These are phyloP conservation scores for Periophthalmodon schlosseri DNA, from an alignment of 2,113 vertebrate species.

Conservation along the genomic window DNA sequence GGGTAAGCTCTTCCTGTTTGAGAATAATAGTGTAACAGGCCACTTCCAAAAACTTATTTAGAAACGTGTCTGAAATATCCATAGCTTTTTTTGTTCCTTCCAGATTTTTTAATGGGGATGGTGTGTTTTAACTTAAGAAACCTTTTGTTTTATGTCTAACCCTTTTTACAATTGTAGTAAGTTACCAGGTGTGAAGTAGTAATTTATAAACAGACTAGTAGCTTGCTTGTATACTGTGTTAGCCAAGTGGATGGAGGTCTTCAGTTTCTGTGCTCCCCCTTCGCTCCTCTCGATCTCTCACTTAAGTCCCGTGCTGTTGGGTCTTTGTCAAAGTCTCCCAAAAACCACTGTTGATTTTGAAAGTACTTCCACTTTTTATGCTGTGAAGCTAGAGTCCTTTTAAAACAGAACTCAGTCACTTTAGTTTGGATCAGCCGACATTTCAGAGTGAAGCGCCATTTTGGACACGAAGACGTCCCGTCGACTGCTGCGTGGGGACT, in stretches of 20 bases:
- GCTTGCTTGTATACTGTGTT: constrained; percentile 79
- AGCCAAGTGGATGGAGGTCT: constrained; percentile 79
- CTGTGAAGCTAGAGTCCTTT: constrained; percentile 66
- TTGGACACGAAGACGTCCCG: background rate
- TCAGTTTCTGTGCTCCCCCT: constrained; percentile 62
- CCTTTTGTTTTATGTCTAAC: constrained; percentile 77
- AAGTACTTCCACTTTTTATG: constrained; percentile 63
- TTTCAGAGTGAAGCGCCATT: background rate
- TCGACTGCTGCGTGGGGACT: background rate
- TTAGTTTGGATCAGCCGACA: background rate
- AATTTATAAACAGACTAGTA: constrained; percentile 86
- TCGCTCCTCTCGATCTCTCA: constrained; percentile 19
- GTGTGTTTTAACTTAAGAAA: constrained; percentile 82
- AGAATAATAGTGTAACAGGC: constrained; percentile 69
- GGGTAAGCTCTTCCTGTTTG: constrained; percentile 79
- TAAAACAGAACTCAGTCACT: background rate
- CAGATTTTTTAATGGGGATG: constrained; percentile 68
- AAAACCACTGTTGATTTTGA: constrained; percentile 70
- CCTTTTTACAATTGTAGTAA: constrained; percentile 84
- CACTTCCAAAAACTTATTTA: constrained; percentile 75
- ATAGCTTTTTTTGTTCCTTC: constrained; percentile 64
- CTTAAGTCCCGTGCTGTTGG: constrained; percentile 52
- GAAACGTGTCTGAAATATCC: constrained; percentile 75
- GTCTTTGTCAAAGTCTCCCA: constrained; percentile 51
- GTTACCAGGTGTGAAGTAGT: constrained; percentile 86